These are phyloP conservation scores for Haemorhous mexicanus DNA, from an alignment of 2,113 vertebrate genomes.

Conservation along the genomic window DNA sequence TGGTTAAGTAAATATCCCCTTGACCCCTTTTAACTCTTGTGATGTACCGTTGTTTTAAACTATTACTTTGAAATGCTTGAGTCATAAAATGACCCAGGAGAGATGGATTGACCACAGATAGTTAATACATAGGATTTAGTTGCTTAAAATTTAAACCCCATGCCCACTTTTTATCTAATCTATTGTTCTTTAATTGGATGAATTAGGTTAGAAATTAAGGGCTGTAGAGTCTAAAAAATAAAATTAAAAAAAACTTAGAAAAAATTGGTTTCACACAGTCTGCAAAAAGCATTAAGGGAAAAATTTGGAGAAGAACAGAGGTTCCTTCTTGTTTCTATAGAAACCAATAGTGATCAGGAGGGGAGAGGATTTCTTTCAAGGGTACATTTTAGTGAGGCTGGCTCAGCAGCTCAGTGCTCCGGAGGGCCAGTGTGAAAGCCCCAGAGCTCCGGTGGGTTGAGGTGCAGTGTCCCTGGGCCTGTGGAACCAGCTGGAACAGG, in stretches of 20 bases:
- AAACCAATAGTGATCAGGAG: constrained; percentile 73
- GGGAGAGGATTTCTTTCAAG: constrained; percentile 72
- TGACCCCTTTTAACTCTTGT: constrained; percentile 63
- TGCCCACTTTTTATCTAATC: constrained; percentile 27
- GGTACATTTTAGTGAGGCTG: constrained; percentile 55
- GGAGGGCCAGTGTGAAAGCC: background rate
- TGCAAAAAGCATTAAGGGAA: constrained; percentile 66
- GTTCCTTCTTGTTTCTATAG: constrained; percentile 81
- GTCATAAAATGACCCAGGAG: constrained; percentile 53
- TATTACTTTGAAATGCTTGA: constrained; percentile 57
- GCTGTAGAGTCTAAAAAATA: constrained; percentile 26
- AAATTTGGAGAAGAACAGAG: constrained; percentile 72
- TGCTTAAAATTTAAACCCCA: constrained; percentile 33
- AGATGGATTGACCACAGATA: constrained; percentile 14
- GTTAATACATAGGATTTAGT: constrained; percentile 16
- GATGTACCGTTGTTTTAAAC: constrained; percentile 47
- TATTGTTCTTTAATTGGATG: constrained; percentile 61
- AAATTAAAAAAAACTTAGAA: background rate
- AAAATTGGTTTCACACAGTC: constrained; percentile 52
- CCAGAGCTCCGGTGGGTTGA: background rate
- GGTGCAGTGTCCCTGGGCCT: background rate
- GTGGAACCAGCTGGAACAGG: background rate
- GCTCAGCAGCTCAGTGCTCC: constrained; percentile 11
- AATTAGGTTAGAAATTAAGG: constrained; percentile 58
- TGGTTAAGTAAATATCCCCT: constrained; percentile 59